Evolutionary conservation across 1,140 invertebrate species (phyloP).

Genomic region (Drosophila gunungcola): DNA sequence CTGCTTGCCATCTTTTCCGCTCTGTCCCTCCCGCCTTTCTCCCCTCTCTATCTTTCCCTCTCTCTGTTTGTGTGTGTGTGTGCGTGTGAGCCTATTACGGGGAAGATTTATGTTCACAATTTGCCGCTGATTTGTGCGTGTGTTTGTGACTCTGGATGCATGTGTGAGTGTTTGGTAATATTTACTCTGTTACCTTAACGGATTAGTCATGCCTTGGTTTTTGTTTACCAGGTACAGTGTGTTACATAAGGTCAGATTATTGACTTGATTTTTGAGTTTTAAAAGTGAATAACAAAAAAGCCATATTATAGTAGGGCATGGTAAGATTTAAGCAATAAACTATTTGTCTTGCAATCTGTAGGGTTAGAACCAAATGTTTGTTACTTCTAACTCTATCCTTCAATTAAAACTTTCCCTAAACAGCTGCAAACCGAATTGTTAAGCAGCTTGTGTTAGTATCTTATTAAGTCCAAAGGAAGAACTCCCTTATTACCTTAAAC

Average conservation of each 20-base stretch:
- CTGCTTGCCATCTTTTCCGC: constrained; percentile 29
- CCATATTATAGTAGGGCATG: too few relatives aligned
- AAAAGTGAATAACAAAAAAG: too few relatives aligned
- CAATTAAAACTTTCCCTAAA: too few relatives aligned
- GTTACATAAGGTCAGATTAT: not conserved
- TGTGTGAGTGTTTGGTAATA: constrained; percentile 38
- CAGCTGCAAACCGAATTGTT: too few relatives aligned
- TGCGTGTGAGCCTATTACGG: constrained; percentile 62
- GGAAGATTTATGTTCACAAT: constrained; percentile 69
- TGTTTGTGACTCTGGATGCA: constrained; percentile 7
- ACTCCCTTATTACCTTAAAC: too few relatives aligned
- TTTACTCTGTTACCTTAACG: constrained; percentile 49
- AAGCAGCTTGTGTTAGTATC: too few relatives aligned
- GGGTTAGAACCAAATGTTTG: too few relatives aligned
- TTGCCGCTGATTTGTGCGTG: constrained; percentile 47
- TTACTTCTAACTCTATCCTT: too few relatives aligned
- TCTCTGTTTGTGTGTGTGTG: constrained; percentile 2
- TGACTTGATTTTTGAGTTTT: too few relatives aligned
- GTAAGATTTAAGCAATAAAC: too few relatives aligned
- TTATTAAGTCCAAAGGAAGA: not conserved
- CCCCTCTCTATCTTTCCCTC: not conserved
- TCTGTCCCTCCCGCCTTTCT: not conserved
- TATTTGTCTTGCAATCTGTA: too few relatives aligned
- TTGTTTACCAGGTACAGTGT: constrained; percentile 24
- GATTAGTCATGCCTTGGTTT: constrained; percentile 60